Base-by-base conservation (phyloP, 2,797 vertebrate genomes). In the Alca torda region DNA sequence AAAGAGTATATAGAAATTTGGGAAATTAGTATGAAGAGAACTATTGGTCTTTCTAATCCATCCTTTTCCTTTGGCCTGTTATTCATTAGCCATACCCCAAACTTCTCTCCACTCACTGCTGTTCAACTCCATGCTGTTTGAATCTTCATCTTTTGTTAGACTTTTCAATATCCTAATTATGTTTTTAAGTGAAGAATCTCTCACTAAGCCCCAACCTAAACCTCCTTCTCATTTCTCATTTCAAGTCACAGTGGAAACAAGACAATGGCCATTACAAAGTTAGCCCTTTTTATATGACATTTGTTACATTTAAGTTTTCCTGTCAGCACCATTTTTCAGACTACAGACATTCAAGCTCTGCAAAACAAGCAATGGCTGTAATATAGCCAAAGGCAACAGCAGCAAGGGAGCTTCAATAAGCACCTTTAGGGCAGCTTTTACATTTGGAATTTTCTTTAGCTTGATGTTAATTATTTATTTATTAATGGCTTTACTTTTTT, bases 131-230 rank as follows among this genome's bases (percentile, higher is more conserved):
- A 89, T 43, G 54, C 37, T 84, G 78, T 82, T 91, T 60, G 78
- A 93, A 82, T 90, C 74, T 82, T 94, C 79, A 65, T 80, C 84
- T 96, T 96, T 95, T 96, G 83, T 97, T 88, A 72, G 65, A 87
- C n/a, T 85, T 92, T 88, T 85, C 81, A 95, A 89, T 92, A 90
- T 73, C 43, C 18, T 95, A 87, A 95, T 95, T 95, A 93, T 45
- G 31, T 50, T 94, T 95, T 46, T n/a, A 83, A 91, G 78, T 87
- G 78, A 95, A 95, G 94, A 96, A 84, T 89, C 45, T 91, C 83
- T 88, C 64, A 64, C 79, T 93, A 94, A 94, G 94, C 21, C 64
- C 43, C 77, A 94, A 13, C 37, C 13, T 85, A 92, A 96, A 76
- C 37, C 53, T 86, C 83, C n/a, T 87, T 61, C 75, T 88, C 43